Evolutionary conservation across 2,797 vertebrate species (phyloP), one percentile per base, ranked within the genome.

Genomic region (Poecilia gillii): DNA sequence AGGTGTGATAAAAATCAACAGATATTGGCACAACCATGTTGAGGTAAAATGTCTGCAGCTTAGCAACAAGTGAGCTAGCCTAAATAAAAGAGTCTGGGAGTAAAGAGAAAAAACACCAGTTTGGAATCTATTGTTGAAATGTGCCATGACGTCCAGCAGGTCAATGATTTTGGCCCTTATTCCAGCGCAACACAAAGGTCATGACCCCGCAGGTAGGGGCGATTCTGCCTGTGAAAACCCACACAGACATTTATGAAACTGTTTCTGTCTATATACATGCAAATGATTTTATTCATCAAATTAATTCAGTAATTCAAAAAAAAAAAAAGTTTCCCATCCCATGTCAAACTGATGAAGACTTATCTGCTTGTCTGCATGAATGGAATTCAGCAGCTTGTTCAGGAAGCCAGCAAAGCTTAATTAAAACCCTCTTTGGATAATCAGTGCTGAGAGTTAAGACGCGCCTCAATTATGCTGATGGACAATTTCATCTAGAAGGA

Each of bases 381-480:
- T 45, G 23, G 14, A 71, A 71, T n/a, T 36, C 31, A 33, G 59
- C 31, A 64, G 18, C 59, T 33, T 64, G 13, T 64, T 41, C 39
- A 70, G 36, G 66, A 70, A 39, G 66, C 70, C 68, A 25, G 43
- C 43, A 31, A 46, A 70, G 39, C 70, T 72, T n/a, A n/a, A 72
- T 72, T 45, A 72, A 72, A 72, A 31, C 43, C 23, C 70, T n/a
- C 41, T 68, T 43, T 71, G 41, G 68, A 45, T 71, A 45, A 25
- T 71, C 41, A n/a, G 43, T 45, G 43, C 20, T 46, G 70, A 0
- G 70, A 16, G 13, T 72, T 72, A 46, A 46, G 9, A n/a, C 33
- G 39, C 8, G n/a, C 18, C 3, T 47, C 68, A 71, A 31, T 72
- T 72, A 46, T 47, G 16, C 16, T 72, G 70, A 72, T 72, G 70